Evolutionary conservation across 2,888 invertebrate genomes (phyloP).

Genomic region (Axea sp.): DNA sequence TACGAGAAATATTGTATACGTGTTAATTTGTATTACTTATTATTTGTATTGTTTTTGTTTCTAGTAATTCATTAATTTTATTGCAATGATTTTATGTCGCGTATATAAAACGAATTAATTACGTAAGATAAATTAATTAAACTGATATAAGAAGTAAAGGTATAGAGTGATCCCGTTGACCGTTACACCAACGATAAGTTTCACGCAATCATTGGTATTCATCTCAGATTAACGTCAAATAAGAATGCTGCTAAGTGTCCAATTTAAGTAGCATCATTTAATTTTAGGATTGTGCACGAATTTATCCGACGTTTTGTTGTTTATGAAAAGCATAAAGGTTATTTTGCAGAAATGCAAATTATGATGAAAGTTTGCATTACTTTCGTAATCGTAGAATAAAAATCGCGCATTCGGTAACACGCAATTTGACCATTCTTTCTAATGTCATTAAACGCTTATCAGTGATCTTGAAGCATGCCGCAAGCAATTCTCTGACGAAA

Average conservation of each 20-base stretch:
- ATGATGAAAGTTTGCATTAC: slow-evolving; percentile 3
- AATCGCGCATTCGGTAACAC: not conserved
- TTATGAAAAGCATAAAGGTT: too few relatives aligned
- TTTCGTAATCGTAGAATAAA: slow-evolving; percentile 4
- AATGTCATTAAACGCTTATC: slow-evolving; percentile 13
- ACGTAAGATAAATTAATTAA: too few relatives aligned
- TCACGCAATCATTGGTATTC: slow-evolving; percentile 6
- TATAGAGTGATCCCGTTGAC: too few relatives aligned
- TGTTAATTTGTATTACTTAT: too few relatives aligned
- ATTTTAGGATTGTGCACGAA: too few relatives aligned
- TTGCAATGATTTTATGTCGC: too few relatives aligned
- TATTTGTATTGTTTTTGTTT: too few relatives aligned
- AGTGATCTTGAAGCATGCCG: not conserved
- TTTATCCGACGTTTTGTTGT: too few relatives aligned
- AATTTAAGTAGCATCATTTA: slow-evolving; percentile 10
- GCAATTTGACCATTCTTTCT: slow-evolving; percentile 4
- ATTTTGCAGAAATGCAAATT: slow-evolving; percentile 16
- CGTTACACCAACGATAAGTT: slow-evolving; percentile 12
- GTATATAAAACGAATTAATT: too few relatives aligned
- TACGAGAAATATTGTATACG: too few relatives aligned
- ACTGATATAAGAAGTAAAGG: too few relatives aligned
- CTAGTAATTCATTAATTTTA: too few relatives aligned
- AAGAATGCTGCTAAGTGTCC: slow-evolving; percentile 6
- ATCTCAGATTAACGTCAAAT: slow-evolving; percentile 18
- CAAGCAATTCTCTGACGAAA: not conserved